Conservation (phyloP, 37 sponge, comb jelly and placozoan genomes). For the Oopsacas minuta region DNA sequence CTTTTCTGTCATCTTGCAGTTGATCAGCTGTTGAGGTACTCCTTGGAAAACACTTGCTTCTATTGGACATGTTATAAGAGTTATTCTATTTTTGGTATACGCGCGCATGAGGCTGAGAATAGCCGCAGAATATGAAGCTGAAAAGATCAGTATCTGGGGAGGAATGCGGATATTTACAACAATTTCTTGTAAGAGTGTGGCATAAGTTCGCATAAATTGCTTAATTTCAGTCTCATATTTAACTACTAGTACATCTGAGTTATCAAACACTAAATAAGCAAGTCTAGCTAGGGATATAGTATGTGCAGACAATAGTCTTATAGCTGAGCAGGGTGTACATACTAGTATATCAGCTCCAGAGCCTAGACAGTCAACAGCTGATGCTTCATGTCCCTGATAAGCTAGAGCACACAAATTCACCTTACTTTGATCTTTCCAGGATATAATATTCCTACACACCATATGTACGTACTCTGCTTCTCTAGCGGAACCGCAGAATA, state of each 20-base stretch:
- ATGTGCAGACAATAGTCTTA: conserved; percentile 17
- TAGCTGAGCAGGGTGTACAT: conserved; percentile 31
- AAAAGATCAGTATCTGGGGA: conserved; percentile 8
- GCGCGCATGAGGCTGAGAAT: conserved; percentile 8
- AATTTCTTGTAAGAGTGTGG: background rate
- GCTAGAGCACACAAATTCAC: background rate
- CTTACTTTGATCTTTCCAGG: background rate
- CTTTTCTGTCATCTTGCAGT: background rate
- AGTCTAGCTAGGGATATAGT: background rate
- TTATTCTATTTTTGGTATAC: background rate
- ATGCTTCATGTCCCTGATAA: background rate
- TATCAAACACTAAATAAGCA: conserved; percentile 30
- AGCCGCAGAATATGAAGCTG: background rate
- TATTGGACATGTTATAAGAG: conserved; percentile 28
- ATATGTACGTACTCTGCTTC: conserved; percentile 16
- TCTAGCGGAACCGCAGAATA: background rate
- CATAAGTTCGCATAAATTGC: background rate
- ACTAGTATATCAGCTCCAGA: conserved; percentile 43
- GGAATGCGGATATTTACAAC: background rate
- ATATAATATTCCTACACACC: background rate
- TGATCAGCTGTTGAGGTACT: background rate
- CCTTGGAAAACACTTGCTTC: conserved; percentile 18
- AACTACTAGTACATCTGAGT: conserved; percentile 10
- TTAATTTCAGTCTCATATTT: conserved; percentile 22
- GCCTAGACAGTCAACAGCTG: conserved; percentile 27